Evolutionary conservation across 2,888 invertebrate species (phyloP), one percentile per base, ranked within the genome.

Genomic region (Heliconius cydno): DNA sequence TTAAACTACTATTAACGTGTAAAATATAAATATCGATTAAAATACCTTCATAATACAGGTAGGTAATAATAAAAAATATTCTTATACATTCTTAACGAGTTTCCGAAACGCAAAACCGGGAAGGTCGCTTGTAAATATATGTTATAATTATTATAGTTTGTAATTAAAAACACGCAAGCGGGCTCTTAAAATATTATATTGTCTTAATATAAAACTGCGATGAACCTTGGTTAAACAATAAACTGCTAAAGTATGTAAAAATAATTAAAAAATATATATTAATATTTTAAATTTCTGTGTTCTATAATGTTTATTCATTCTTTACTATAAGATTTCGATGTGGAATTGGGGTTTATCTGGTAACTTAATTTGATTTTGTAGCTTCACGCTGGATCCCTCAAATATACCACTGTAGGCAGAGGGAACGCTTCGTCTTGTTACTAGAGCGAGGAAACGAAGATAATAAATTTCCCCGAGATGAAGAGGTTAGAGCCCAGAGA

Each of bases 101-200:
- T 70, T 70, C 70, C 46, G 70, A 70, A 70, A 70, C 70, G 70
- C 60, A 38, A n/a, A 6, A 57, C 60, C n/a, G 13, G 60, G 60
- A 73, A 73, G 60, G 73, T 15, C 60, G 38, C 73, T 38, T 25
- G 25, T 60, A n/a, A 57, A 25, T 60, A 38, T 60, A 60, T 60
- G 30, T 34, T 73, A 30, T 72, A 57, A 57, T n/a, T 57, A 60
- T 60, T 73, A 60, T 60, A 25, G 25, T 3, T 4, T 22, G 60
- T 38, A 60, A 73, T 73, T 73, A 73, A 73, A 73, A 73, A 73
- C 60, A 60, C 60, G 73, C 73, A 60, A 38, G n/a, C 73, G 34
- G 34, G 15, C 60, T 73, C 60, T 34, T 73, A 73, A 60, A 60
- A 57, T 60, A 60, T 34, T n/a, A 34, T 34, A 34, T 38, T 46